Base-by-base conservation (phyloP, 2,888 invertebrate species). In the Drosophila acutilabella region DNA sequence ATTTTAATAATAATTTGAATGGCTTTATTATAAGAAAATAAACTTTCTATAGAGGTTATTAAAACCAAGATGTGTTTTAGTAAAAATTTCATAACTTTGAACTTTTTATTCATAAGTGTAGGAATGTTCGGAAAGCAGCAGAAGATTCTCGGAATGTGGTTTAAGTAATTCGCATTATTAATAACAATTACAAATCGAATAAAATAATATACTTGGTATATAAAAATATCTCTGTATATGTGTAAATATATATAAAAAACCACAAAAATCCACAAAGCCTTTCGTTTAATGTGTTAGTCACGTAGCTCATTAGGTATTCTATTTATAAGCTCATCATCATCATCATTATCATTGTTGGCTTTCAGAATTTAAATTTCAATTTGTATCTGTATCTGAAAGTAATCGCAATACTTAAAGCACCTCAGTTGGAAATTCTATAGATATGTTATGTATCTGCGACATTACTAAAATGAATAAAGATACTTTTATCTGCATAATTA, bases 231-330 rank as follows among this genome's bases (percentile, higher is more conserved):
- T 6, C 0, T 23, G 23, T 23, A 6, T 5, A 20, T 2, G 7
- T 23, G 6, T 23, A 23, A 23, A 20, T 20, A 20, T 20, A 20
- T 4, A 20, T 20, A 20, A 40, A n/a, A 30, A 23, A 8, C 30
- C 30, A 4, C 13, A 14, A 14, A 36, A 58, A 51, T 53, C 4
- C 8, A 36, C 11, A 53, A 41, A 36, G 52, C 38, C 11, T 8
- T 38, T n/a, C n/a, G 38, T 23, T 61, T 45, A 54, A 30, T 10
- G 44, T 36, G 40, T 48, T 60, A 74, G 71, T 74, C 74, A 74
- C 74, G 74, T 71, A 60, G 16, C 30, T 53, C 40, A 59, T 64
- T 64, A 48, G n/a, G n/a, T 42, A 73, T 73, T 67, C 73, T 30
- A 57, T 41, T 48, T 53, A 56, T 50, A 14, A 53, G 36, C 40